phyloP scores from a whole-genome alignment of 1,140 invertebrate genomes.

The Rhagoletis pomonella region DNA sequence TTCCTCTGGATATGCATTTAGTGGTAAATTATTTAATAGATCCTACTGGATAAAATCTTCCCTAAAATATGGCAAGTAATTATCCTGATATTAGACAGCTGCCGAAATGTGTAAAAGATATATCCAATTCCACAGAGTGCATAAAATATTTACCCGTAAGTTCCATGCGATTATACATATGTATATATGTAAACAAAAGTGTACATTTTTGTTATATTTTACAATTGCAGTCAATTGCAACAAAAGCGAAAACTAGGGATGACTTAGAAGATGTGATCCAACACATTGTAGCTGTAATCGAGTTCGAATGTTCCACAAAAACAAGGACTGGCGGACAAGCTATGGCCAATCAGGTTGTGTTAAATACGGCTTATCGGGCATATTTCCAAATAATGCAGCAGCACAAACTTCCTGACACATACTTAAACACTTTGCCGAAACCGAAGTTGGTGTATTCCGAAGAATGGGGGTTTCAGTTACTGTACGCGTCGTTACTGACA shows the following conservation, averaged over 20 bases:
- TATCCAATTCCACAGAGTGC: not conserved
- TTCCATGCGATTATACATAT: not conserved
- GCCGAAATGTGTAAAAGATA: slow-evolving; percentile 23
- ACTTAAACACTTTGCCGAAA: slow-evolving; percentile 58
- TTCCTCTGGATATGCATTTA: not conserved
- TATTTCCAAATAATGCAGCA: slow-evolving; percentile 67
- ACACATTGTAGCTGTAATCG: slow-evolving; percentile 23
- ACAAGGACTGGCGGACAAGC: not conserved
- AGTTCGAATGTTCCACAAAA: not conserved
- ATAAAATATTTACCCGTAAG: slow-evolving; percentile 42
- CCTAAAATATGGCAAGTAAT: not conserved
- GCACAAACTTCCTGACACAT: slow-evolving; percentile 60
- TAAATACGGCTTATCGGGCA: slow-evolving; percentile 65
- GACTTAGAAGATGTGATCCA: not conserved
- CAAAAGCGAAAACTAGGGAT: not conserved
- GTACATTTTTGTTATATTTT: not conserved
- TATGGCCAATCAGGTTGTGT: slow-evolving; percentile 45
- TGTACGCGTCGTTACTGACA: slow-evolving; percentile 65
- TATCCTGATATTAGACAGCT: not conserved
- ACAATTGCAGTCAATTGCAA: slow-evolving; percentile 12
- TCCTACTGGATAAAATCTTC: no score
- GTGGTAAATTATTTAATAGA: not conserved
- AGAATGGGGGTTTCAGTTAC: slow-evolving; percentile 61
- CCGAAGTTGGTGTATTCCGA: slow-evolving; percentile 20
- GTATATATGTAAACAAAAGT: slow-evolving; percentile 1